A percentile compares a stretch with the other conserved stretches of the same genome.
Conservation (phyloP, 2,797 vertebrate genomes). For the Miichthys miiuy region DNA sequence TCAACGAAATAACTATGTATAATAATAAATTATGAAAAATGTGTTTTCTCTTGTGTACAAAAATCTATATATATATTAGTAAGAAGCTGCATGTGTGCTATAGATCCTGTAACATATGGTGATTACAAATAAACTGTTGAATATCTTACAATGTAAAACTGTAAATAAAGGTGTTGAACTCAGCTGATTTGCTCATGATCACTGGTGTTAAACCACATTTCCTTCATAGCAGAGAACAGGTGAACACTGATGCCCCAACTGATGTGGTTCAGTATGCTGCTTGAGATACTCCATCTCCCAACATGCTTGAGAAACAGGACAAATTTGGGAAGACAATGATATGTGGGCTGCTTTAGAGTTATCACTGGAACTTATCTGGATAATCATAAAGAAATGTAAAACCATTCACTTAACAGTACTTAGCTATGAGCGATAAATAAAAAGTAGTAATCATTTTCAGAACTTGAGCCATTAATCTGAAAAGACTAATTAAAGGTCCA, state of each 20-base stretch:
- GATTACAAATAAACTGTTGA: neutral
- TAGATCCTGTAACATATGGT: neutral
- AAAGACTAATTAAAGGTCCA: neutral
- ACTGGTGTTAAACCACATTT: neutral
- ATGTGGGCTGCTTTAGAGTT: neutral
- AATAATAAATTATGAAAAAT: neutral
- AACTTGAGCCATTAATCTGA: neutral
- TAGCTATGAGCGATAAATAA: neutral
- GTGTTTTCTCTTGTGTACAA: neutral
- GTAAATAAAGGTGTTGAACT: slow-evolving; percentile 6
- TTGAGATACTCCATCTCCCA: neutral
- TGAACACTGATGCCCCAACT: neutral
- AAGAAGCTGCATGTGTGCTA: neutral
- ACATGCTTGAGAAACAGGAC: neutral
- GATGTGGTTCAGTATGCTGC: neutral
- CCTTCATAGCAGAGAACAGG: neutral
- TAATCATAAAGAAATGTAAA: neutral
- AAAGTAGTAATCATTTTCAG: no score
- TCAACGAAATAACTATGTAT: no score
- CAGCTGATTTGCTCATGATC: slow-evolving; percentile 5
- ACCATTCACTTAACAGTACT: neutral
- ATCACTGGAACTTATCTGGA: neutral
- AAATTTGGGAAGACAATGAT: neutral
- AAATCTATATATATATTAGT: neutral
- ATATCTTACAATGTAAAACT: neutral